phyloP scores from a whole-genome alignment of 2,888 invertebrate species.

The Ischnus inquisitorius region DNA sequence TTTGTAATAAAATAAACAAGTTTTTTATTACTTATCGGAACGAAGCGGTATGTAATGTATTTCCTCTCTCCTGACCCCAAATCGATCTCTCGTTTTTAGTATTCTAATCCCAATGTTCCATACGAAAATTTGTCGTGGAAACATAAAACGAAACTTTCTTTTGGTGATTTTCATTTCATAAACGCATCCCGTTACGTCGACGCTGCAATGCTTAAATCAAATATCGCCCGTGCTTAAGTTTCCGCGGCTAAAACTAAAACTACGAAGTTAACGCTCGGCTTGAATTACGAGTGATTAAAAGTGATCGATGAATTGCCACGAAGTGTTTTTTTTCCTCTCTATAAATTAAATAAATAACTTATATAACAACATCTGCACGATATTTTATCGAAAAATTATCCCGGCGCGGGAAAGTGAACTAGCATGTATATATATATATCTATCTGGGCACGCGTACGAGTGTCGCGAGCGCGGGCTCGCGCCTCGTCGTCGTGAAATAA shows the following conservation, averaged over 20 bases:
- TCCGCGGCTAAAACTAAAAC: background rate
- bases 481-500: slow-evolving; percentile 37
- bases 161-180: no score
- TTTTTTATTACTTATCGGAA: no score
- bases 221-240: no score
- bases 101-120: no score
- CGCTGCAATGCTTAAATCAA: no score
- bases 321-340: background rate
- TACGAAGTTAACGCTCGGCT: background rate
- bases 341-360: background rate
- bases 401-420: background rate
- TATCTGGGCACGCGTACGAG: slow-evolving; percentile 60
- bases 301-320: background rate
- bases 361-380: background rate
- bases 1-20: no score
- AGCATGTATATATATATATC: background rate
- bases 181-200: no score
- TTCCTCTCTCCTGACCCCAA: no score
- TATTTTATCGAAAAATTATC: slow-evolving; percentile 13
- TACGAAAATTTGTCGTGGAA: no score
- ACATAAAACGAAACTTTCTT: no score
- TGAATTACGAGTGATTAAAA: background rate
- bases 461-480: slow-evolving; percentile 46
- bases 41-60: no score
- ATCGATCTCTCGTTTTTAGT: no score